These are phyloP conservation scores for Desmophyllum pertusum DNA, from an alignment of 92 coral and sea anemone genomes.

Conservation along the genomic window DNA sequence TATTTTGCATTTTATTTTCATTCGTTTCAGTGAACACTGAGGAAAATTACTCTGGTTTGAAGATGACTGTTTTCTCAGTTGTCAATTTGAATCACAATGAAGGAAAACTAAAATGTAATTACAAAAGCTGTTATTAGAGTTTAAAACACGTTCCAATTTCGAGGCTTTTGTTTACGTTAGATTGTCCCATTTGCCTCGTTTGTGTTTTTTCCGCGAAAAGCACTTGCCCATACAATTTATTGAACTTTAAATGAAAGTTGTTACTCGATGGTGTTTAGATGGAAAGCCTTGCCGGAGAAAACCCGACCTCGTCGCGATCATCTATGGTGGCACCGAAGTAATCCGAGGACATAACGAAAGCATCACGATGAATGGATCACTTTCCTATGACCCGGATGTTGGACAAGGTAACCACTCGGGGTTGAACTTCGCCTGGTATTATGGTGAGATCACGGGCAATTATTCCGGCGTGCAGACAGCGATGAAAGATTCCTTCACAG, in stretches of 20 bases:
- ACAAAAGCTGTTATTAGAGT: too few species aligned
- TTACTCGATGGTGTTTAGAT: neutral
- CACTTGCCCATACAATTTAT: neutral
- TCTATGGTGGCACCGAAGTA: slow-evolving; percentile 18
- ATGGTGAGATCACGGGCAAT: neutral
- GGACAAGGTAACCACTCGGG: slow-evolving; percentile 5
- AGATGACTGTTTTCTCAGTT: too few species aligned
- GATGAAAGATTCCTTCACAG: neutral
- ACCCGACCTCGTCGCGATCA: slow-evolving; percentile 18
- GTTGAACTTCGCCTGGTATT: slow-evolving; percentile 30
- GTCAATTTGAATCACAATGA: too few species aligned
- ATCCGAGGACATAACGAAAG: slow-evolving; percentile 18
- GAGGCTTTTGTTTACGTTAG: too few species aligned
- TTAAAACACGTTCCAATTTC: too few species aligned
- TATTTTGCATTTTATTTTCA: too few species aligned
- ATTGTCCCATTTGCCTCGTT: neutral
- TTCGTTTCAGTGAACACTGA: too few species aligned
- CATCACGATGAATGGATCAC: slow-evolving; percentile 20
- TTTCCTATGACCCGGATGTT: slow-evolving; percentile 33
- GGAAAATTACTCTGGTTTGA: too few species aligned
- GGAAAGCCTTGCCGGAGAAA: neutral
- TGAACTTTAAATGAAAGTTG: neutral
- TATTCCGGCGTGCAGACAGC: neutral
- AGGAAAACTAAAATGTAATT: too few species aligned
- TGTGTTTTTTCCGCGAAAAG: neutral